phyloP scores from a whole-genome alignment of 2,113 vertebrate species.

The Sigmodon hispidus region DNA sequence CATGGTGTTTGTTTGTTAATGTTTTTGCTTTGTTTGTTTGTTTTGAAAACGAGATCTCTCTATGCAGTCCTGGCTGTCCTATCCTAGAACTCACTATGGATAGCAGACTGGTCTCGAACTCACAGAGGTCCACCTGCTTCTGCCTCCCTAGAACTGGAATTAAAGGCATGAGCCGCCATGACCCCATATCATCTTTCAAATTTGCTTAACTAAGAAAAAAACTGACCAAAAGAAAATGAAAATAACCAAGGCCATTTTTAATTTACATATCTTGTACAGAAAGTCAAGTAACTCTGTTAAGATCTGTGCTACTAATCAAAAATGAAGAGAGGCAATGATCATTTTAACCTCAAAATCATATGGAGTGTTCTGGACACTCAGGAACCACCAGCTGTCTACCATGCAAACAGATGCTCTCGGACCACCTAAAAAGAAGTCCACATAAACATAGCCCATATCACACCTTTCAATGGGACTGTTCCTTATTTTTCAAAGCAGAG shows the following conservation, averaged over 20 bases:
- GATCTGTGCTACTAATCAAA: background rate
- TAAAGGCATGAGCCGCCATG: too few species aligned
- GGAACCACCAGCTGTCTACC: background rate
- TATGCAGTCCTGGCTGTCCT: background rate
- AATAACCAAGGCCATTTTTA: background rate
- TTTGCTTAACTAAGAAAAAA: background rate
- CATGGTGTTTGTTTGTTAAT: background rate
- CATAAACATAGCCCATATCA: background rate
- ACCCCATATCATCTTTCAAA: conserved; percentile 8
- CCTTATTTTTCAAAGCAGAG: background rate
- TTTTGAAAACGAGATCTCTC: background rate
- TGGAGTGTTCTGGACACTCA: background rate
- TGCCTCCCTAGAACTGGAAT: background rate
- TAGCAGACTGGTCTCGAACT: background rate
- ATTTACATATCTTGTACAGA: background rate
- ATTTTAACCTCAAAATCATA: background rate
- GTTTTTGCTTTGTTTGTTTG: background rate
- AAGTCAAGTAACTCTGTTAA: conserved; percentile 5
- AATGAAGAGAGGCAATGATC: background rate
- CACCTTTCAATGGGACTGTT: background rate
- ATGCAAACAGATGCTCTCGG: background rate
- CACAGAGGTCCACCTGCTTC: background rate
- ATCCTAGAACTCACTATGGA: background rate
- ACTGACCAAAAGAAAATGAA: conserved; percentile 10
- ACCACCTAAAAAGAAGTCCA: background rate